Evolutionary conservation across 1,140 invertebrate species (phyloP).

Genomic region (Parapsyche elsis): DNA sequence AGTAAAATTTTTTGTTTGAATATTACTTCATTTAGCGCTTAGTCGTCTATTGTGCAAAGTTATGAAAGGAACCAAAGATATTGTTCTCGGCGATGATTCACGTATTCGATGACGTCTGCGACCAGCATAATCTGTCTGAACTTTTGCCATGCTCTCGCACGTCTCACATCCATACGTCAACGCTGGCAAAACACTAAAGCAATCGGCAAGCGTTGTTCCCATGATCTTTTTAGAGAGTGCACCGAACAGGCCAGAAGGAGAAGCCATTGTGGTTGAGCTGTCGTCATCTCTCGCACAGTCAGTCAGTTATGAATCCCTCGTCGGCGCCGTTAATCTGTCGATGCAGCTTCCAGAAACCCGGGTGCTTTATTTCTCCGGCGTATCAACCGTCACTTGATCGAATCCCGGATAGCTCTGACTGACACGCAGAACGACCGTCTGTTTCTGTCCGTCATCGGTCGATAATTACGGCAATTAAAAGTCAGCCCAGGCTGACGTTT

Average conservation of each 20-base stretch:
- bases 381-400: not conserved
- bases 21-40: too few species aligned
- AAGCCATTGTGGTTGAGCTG: not conserved
- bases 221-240: not conserved
- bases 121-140: too few species aligned
- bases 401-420: constrained; percentile 11
- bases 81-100: too few species aligned
- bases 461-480: constrained; percentile 14
- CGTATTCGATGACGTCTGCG: too few species aligned
- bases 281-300: constrained; percentile 25
- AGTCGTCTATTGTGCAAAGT: too few species aligned
- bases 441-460: constrained; percentile 26
- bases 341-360: constrained; percentile 2
- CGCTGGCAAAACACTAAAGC: constrained; percentile 25
- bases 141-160: too few species aligned
- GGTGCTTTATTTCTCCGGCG: constrained; percentile 1
- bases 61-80: too few species aligned
- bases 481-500: too few species aligned
- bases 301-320: constrained; percentile 51
- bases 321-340: constrained; percentile 49
- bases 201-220: constrained; percentile 45
- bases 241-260: not conserved
- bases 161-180: too few species aligned
- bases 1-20: too few species aligned
- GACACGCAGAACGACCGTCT: not conserved